phyloP scores from a whole-genome alignment of 2,113 vertebrate species.

The Climacteris rufus region DNA sequence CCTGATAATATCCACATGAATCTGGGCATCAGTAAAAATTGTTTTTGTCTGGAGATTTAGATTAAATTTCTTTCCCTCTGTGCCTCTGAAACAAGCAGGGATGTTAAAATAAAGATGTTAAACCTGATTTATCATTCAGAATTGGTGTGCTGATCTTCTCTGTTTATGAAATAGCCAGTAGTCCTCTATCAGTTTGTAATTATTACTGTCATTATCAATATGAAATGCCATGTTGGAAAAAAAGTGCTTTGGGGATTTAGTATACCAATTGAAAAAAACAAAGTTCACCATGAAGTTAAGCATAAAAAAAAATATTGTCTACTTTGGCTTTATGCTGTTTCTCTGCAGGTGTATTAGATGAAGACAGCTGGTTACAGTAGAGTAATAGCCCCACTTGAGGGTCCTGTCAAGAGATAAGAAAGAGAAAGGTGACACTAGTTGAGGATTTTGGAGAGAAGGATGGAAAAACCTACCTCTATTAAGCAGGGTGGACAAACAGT shows the following conservation, averaged over 20 bases:
- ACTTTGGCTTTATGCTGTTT: background rate
- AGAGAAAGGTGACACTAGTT: background rate
- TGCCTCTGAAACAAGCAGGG: background rate
- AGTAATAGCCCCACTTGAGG: background rate
- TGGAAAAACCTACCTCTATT: background rate
- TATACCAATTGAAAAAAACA: background rate
- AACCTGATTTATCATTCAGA: background rate
- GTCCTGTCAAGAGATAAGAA: background rate
- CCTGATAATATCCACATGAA: background rate
- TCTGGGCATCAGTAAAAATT: background rate
- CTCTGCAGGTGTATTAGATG: background rate
- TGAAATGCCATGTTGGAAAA: background rate
- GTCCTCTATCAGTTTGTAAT: background rate
- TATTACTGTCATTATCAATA: background rate
- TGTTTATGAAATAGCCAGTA: background rate
- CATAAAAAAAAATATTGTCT: background rate
- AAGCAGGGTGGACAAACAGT: background rate
- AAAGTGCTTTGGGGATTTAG: background rate
- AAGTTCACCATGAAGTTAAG: background rate
- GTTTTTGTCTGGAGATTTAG: background rate
- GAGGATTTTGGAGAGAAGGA: background rate
- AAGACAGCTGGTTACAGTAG: background rate
- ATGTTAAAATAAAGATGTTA: background rate
- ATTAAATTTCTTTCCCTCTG: background rate
- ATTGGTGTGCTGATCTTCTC: background rate